Base-by-base conservation (phyloP, 2,888 invertebrate genomes). In the Philopedon plagiatum region DNA sequence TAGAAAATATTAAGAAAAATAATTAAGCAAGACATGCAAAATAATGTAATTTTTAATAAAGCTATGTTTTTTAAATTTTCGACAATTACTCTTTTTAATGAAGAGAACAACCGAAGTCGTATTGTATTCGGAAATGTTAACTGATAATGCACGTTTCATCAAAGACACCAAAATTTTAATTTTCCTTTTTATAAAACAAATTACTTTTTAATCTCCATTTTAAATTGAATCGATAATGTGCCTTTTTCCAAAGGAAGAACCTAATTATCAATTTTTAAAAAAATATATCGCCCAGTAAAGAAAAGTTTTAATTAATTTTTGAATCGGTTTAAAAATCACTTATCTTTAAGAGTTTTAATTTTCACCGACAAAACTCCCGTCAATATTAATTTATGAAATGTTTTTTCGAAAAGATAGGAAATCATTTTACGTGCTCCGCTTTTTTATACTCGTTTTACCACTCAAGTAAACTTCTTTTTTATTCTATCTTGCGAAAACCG, bases 381-480 rank as follows among this genome's bases (percentile, higher is more conserved):
- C 51, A 29, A 54, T 54, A 54, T 54, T 29, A 54, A 29, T 54
- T 54, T 54, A 54, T 54, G 29, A 29, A 29, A 29, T 54, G 29
- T 54, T 54, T 54, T 54, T 26, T 9, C 8, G 29, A 26, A 54
- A 54, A 29, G 51, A 54, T 54, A 54, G 51, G 29, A 18, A 54
- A 54, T 54, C 51, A 61, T 61, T 29, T 63, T 63, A 63, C 51
- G 51, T 51, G 63, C 32, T 51, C 51, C 18, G 46, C n/a, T 29
- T 63, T 63, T 49, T 37, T 49, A 63, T 51, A 34, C 32, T 49
- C 32, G 37, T 63, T 63, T 54, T 54, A 29, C 51, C 51, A 54
- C 51, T 54, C 29, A 54, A 54, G 29, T 29, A 54, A 54, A 54
- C 63, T 34, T 29, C 46, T 46, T 58, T 58, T 66, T 66, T 58